Evolutionary conservation across 2,888 invertebrate genomes (phyloP), one percentile per base, ranked within the genome.

Genomic region (Achlya flavicornis): DNA sequence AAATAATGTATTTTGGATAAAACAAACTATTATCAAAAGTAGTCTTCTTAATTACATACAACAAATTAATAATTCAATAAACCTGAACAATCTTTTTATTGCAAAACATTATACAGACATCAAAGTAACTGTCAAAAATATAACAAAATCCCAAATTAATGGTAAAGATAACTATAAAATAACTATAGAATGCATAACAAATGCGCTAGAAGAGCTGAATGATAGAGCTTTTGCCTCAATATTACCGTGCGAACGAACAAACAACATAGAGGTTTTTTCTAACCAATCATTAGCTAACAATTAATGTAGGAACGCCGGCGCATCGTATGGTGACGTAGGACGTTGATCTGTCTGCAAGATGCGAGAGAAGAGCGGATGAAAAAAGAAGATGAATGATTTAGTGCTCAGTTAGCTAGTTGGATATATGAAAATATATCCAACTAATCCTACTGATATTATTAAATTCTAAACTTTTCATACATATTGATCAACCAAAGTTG

Each of bases 231-330:
- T 10, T 61, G 64, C 61, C 70, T 73, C 66, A 75, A 73, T 77
- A 77, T 74, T 72, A 83, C 83, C 88, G 87, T 88, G 89, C 78
- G 89, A 89, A 84, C 83, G 71, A 67, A 70, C 60, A 60, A 41
- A 65, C 66, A 73, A 70, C 73, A 75, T 76, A 65, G 41, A 41
- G 70, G 79, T 87, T 53, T 88, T 88, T 88, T 88, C 75, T 80
- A 72, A 61, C 71, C 77, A 77, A 86, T 87, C 86, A 89, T 89
- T 88, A 87, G 81, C 78, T 77, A 80, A 87, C 86, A 89, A 89
- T 89, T 89, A 88, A 84, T 81, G 79, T 76, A 79, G 76, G 73
- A 76, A 73, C 73, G 73, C 75, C 70, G 74, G 77, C 76, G 77
- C 77, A 79, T 75, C 81, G 19, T 19, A 78, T 77, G 75, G 78